Percentiles rank a stretch among this genome's conserved stretches.
Evolutionary conservation across 2,888 invertebrate genomes (phyloP).

Genomic region (Cosmia pyralina): DNA sequence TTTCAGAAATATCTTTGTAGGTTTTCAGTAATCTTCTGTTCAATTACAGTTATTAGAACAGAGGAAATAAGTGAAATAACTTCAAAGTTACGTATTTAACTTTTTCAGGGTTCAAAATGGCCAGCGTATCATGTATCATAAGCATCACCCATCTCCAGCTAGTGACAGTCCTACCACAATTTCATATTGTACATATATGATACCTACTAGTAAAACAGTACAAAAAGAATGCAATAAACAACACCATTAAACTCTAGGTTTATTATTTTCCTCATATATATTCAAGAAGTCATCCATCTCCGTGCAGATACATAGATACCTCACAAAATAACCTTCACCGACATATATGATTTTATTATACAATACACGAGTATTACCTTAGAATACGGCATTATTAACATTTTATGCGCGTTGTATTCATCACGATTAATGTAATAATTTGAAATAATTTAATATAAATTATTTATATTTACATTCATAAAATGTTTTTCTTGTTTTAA

Average conservation of each 20-base stretch:
- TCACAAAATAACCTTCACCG: slow-evolving; percentile 69
- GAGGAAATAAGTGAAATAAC: background rate
- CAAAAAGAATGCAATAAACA: slow-evolving; percentile 36
- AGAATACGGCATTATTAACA: slow-evolving; percentile 47
- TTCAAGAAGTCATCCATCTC: slow-evolving; percentile 65
- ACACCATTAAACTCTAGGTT: slow-evolving; percentile 29
- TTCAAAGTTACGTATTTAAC: background rate
- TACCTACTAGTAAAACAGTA: slow-evolving; percentile 14
- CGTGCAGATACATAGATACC: slow-evolving; percentile 63
- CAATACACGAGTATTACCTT: slow-evolving; percentile 17
- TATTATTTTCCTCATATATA: slow-evolving; percentile 68
- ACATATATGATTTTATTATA: slow-evolving; percentile 57
- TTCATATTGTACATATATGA: background rate
- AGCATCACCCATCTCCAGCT: background rate
- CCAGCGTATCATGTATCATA: background rate
- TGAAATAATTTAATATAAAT: slow-evolving; percentile 28
- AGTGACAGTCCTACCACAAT: slow-evolving; percentile 16
- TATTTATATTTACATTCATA: slow-evolving; percentile 18
- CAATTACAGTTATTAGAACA: background rate
- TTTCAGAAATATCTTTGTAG: background rate
- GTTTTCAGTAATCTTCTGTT: background rate
- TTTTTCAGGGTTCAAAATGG: background rate
- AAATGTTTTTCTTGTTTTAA: slow-evolving; percentile 5
- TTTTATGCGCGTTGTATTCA: slow-evolving; percentile 48
- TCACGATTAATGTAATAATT: slow-evolving; percentile 53